Percentiles rank a stretch among this genome's conserved stretches.
These are phyloP conservation scores for Euura lappo DNA, from an alignment of 1,140 invertebrate species.

Conservation along the genomic window DNA sequence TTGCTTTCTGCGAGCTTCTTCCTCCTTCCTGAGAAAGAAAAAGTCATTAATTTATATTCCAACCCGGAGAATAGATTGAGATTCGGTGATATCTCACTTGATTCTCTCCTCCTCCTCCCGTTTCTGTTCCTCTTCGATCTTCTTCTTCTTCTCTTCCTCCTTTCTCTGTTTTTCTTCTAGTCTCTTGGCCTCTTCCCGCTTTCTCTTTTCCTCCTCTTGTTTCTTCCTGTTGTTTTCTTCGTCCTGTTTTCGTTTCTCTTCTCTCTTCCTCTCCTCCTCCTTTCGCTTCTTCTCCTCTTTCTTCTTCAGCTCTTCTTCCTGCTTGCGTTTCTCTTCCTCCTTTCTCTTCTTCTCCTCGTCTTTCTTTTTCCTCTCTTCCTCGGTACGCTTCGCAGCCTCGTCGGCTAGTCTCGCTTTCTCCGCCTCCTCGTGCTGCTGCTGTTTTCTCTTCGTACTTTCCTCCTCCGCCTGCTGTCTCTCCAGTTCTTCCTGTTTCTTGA, in stretches of 20 bases:
- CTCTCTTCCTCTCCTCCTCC: conserved; percentile 52
- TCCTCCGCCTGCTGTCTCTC: conserved; percentile 37
- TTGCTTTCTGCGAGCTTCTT: conserved; percentile 55
- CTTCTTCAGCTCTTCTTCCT: conserved; percentile 51
- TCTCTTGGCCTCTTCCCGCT: conserved; percentile 43
- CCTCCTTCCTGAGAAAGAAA: conserved; percentile 38
- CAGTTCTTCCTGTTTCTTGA: conserved; percentile 45
- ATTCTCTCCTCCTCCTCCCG: conserved; percentile 57
- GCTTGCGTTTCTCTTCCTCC: conserved; percentile 48
- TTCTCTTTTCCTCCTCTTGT: conserved; percentile 26
- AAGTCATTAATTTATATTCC: not conserved
- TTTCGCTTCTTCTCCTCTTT: conserved; percentile 53
- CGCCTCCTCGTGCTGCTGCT: not conserved
- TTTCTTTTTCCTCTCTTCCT: conserved; percentile 51
- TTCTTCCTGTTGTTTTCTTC: conserved; percentile 24
- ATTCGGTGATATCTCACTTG: conserved; percentile 31
- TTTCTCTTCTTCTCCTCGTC: conserved; percentile 49
- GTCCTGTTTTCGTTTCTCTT: conserved; percentile 27
- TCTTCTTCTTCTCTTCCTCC: conserved; percentile 28
- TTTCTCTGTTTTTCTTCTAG: conserved; percentile 48
- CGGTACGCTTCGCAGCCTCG: conserved; percentile 43
- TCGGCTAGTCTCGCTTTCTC: conserved; percentile 41
- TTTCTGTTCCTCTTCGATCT: conserved; percentile 31
- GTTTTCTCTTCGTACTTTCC: conserved; percentile 26
- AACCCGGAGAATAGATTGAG: not conserved